A percentile compares a stretch with the other conserved stretches of the same genome.
phyloP scores from a whole-genome alignment of 1,140 invertebrate species.

The Atta texana region DNA sequence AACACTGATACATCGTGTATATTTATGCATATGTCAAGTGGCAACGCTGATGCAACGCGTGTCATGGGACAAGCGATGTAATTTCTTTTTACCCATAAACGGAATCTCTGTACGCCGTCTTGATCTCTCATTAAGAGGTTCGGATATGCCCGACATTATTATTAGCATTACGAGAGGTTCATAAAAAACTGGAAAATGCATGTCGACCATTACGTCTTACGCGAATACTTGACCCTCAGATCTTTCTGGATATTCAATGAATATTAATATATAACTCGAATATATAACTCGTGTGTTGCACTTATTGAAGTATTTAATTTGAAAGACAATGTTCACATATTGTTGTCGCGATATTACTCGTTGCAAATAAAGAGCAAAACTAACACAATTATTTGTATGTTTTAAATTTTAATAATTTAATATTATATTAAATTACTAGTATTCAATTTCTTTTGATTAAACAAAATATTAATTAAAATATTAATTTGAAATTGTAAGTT shows the following conservation, averaged over 20 bases:
- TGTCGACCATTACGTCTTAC: background rate
- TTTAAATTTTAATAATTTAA: background rate
- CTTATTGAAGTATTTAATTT: background rate
- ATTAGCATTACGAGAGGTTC: conserved; percentile 34
- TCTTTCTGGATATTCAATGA: background rate
- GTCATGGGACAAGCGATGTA: conserved; percentile 25
- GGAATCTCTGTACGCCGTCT: background rate
- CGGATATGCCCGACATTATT: conserved; percentile 34
- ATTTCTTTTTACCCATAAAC: conserved; percentile 56
- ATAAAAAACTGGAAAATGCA: conserved; percentile 50
- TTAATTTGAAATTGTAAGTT: too few relatives aligned
- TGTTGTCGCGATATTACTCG: background rate
- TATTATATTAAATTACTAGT: background rate
- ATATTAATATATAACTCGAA: too few relatives aligned
- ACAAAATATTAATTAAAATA: too few relatives aligned
- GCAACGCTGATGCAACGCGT: conserved; percentile 42
- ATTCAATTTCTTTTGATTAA: background rate
- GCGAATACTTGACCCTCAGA: background rate
- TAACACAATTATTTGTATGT: background rate
- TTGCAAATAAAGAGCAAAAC: background rate
- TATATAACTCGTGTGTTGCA: background rate
- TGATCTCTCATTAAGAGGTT: conserved; percentile 3
- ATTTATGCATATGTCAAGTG: conserved; percentile 56
- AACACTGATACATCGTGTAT: conserved; percentile 40
- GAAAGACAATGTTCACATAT: background rate